Evolutionary conservation across 2,113 vertebrate species (phyloP).

Genomic region (Vulpes ferrilata): DNA sequence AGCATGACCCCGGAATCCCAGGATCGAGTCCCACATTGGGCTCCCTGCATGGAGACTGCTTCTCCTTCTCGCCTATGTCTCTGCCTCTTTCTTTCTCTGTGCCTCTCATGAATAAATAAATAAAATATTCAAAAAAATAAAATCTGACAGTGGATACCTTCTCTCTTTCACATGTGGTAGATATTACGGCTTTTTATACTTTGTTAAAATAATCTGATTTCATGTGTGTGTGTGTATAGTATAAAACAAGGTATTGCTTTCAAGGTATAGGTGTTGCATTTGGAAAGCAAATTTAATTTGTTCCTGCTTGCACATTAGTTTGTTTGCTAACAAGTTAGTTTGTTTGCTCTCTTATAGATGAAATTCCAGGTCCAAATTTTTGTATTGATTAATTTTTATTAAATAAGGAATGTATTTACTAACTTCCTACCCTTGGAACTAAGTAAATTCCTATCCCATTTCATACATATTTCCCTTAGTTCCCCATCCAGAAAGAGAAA

Average conservation of each 20-base stretch:
- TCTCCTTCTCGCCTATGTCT: no score
- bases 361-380: conserved; percentile 44
- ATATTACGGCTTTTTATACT: neutral
- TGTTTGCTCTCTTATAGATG: neutral
- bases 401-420: conserved; percentile 33
- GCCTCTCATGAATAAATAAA: no score
- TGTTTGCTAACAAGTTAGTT: neutral
- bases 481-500: neutral
- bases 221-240: neutral
- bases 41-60: no score
- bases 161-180: neutral
- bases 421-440: neutral
- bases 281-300: conserved; percentile 42
- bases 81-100: no score
- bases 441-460: neutral
- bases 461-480: neutral
- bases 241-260: neutral
- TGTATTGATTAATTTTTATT: conserved; percentile 37
- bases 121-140: neutral
- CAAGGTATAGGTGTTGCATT: neutral
- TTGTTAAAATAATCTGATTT: neutral
- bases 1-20: no score
- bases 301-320: neutral
- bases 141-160: neutral
- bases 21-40: no score